Base-by-base conservation (phyloP, 1,140 invertebrate species). In the Aphis gossypii region DNA sequence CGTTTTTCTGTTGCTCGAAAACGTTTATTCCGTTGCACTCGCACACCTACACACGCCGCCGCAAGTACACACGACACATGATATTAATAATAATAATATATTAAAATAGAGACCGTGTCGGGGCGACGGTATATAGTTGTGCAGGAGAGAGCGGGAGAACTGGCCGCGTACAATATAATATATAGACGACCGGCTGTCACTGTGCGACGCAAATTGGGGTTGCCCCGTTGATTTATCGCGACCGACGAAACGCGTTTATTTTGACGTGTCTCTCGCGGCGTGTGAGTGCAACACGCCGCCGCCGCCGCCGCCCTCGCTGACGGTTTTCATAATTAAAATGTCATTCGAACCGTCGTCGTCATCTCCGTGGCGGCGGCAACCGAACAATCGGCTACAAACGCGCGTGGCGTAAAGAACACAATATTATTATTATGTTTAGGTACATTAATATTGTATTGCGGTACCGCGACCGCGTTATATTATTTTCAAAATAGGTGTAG, bases 291-390 rank as follows among this genome's bases (percentile, higher is more conserved):
- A 76, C 30, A 76, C 60, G 14, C 90, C 60, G 44, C 68, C 44
- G 44, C 44, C 56, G 38, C 88, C 88, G 38, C 38, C 38, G 38
- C 38, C 88, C 89, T n/a, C 90, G n/a, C 91, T 92, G 91, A 92
- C 76, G 91, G 91, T 83, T 92, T 92, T 83, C 91, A 92, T 92
- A 92, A 92, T 92, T 92, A 92, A 92, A 92, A 92, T 92, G 91
- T 92, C 91, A 92, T 92, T 92, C 91, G 76, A 92, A 92, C 41
- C 91, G 91, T 46, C 86, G 46, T 20, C 86, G 84, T 23, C 35
- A 23, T 41, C 83, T 3, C 23, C 8, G 21, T 84, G 21, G 83
- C 4, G 9, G n/a, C 23, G 56, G 41, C 90, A 41, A 41, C 90
- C 44, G 46, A 48, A 38, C 68, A 38, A 38, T 9, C 35, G 48